Conservation (phyloP, 2,797 vertebrate species). For the Ateles fusciceps region DNA sequence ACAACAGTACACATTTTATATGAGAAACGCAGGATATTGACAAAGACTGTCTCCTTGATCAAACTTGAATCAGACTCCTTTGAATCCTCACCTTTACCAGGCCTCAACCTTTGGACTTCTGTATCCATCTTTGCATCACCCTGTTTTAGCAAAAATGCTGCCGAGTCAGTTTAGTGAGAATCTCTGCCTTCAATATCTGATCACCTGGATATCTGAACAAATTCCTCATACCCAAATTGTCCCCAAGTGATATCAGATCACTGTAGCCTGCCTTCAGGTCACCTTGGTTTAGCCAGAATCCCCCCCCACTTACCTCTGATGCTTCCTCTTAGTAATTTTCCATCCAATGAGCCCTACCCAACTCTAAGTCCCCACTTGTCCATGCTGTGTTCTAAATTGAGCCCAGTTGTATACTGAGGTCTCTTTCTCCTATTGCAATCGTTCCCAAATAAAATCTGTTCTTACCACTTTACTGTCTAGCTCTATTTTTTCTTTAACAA, state of each 20-base stretch:
- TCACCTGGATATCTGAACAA: neutral
- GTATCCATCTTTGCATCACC: neutral
- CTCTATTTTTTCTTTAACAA: conserved; percentile 25
- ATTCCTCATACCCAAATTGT: neutral
- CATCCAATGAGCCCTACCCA: neutral
- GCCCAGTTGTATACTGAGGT: neutral
- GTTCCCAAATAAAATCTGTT: conserved; percentile 7
- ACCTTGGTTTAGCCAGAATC: neutral
- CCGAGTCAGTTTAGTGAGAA: neutral
- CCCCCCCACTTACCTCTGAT: neutral
- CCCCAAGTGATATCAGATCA: neutral
- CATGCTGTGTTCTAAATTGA: neutral
- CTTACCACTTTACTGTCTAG: neutral
- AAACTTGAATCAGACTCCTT: neutral
- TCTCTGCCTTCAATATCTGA: neutral
- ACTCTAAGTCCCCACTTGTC: neutral
- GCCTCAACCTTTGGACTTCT: neutral
- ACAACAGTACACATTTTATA: conserved; percentile 27
- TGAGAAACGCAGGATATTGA: neutral
- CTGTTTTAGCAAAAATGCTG: neutral
- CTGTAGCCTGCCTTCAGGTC: neutral
- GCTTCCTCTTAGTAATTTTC: neutral
- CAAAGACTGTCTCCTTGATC: neutral
- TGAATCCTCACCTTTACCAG: neutral
- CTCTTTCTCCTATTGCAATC: neutral